A percentile compares a stretch with the other conserved stretches of the same genome.
Evolutionary conservation across 2,797 vertebrate species (phyloP).

Genomic region (Huso huso): DNA sequence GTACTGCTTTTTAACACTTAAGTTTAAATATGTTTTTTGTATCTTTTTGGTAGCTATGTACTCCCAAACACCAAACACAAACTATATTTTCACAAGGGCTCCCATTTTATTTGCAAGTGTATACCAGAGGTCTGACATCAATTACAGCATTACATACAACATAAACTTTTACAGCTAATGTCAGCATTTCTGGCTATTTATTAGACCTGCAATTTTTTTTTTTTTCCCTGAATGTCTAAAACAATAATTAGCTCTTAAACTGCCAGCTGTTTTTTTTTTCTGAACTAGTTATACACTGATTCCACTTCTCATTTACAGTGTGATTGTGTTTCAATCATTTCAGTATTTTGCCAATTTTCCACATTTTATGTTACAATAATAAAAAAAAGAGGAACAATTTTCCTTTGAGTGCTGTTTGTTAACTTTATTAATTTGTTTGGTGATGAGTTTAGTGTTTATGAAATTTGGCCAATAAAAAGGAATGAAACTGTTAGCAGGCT

Average conservation of each 20-base stretch:
- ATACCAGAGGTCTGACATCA: conserved; percentile 64
- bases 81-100: conserved; percentile 4
- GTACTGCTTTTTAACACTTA: background rate
- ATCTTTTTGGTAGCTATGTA: background rate
- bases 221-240: conserved; percentile 33
- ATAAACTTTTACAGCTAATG: conserved; percentile 70
- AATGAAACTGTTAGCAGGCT: too few species aligned
- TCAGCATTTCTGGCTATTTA: conserved; percentile 61
- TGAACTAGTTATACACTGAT: conserved; percentile 18
- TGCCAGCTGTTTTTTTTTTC: conserved; percentile 19
- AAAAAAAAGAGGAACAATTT: too few species aligned
- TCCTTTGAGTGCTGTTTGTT: too few species aligned
- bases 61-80: background rate
- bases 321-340: too few species aligned
- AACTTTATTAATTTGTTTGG: too few species aligned
- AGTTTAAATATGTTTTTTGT: conserved; percentile 19
- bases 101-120: conserved; percentile 36
- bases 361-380: too few species aligned
- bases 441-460: too few species aligned
- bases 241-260: conserved; percentile 47
- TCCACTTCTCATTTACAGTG: conserved; percentile 20
- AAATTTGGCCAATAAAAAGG: too few species aligned
- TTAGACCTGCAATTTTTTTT: conserved; percentile 50
- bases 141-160: conserved; percentile 73
- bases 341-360: too few species aligned